Evolutionary conservation across 1,140 invertebrate genomes (phyloP), one percentile per base, ranked within the genome.

Genomic region (Caerostris extrusa): DNA sequence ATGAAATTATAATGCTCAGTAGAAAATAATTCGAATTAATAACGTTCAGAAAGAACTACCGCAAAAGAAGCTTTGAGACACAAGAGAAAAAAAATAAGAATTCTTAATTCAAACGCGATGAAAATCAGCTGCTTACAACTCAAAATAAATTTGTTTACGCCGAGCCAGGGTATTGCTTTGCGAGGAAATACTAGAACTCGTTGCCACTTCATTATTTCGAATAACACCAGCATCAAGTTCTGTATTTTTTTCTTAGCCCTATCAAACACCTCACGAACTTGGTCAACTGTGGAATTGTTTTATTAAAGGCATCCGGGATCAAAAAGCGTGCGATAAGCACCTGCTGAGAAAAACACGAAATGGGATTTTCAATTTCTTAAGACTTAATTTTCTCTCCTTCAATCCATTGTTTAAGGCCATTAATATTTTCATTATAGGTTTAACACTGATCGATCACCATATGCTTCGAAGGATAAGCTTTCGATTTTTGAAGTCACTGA

Each of bases 281-380:
- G 83, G 83, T 85, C 55, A 90, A 89, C n/a, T 58, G n/a, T 34
- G 34, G 82, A 67, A 93, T 87, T 93, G 91, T 93, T 93, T 93
- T 69, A n/a, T n/a, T 83, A 61, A 87, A 58, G 8, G 67, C 55
- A 93, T 93, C 91, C 91, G 91, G 91, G 91, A 83, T 93, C 91
- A 93, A 86, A n/a, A 56, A 71, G 82, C 91, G 91, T 93, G 91
- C 83, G 17, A 55, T 12, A n/a, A 55, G n/a, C 91, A 93, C 91
- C 91, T 93, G 91, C 83, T 64, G 34, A 10, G n/a, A 53, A 83
- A 12, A 58, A 14, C 90, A 85, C 81, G 77, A 53, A 83, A 82
- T 50, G 60, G 64, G 64, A 85, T 50, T 85, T 61, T 90, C 50
- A 12, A 34, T 8, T 77, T 77, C 61, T 50, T 7, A 77, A 77